Evolutionary conservation across 2,888 invertebrate species (phyloP), one percentile per base, ranked within the genome.

Genomic region (Xanthorhoe spadicearia): DNA sequence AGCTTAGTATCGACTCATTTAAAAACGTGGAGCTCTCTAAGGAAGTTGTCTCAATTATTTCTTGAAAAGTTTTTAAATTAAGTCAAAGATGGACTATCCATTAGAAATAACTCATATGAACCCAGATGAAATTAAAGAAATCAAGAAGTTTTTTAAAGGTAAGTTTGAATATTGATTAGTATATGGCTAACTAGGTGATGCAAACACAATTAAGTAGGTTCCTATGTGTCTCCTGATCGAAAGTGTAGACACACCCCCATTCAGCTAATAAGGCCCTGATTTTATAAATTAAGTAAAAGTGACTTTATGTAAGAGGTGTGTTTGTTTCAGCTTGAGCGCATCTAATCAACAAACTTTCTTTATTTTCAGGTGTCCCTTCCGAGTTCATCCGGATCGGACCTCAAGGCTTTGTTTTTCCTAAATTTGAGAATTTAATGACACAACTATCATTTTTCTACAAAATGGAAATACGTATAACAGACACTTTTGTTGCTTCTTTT

Each of bases 401-500:
- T 7, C 23, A 65, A 59, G 64, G 60, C 46, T 70, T 66, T 55
- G 57, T 62, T 38, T 60, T 62, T 28, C 50, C 68, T 38, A 58
- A 58, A 35, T 53, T 52, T 32, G 46, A 64, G 35, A 32, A 54
- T 64, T 57, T 64, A 35, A 55, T 62, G 56, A 85, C 23, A 92
- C 94, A 71, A 54, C 94, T 94, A 0, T 83, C 89, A 43, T 84
- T 89, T 10, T 94, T 94, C 77, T 94, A 94, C 76, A 94, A 95
- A 76, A 95, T 96, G 76, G 81, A 94, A 79, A 92, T 94, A 0
- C 89, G 95, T 56, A 76, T 90, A 0, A 92, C 93, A 77, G 96
- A 96, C 77, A 90, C 94, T 10, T 95, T 95, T 94, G 93, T 96
- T 2, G 83, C 93, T 0, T 94, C 95, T 0, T 95, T 94, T 84